A percentile compares a stretch with the other conserved stretches of the same genome.
Evolutionary conservation across 2,797 vertebrate genomes (phyloP).

Genomic region (Acanthopagrus latus): DNA sequence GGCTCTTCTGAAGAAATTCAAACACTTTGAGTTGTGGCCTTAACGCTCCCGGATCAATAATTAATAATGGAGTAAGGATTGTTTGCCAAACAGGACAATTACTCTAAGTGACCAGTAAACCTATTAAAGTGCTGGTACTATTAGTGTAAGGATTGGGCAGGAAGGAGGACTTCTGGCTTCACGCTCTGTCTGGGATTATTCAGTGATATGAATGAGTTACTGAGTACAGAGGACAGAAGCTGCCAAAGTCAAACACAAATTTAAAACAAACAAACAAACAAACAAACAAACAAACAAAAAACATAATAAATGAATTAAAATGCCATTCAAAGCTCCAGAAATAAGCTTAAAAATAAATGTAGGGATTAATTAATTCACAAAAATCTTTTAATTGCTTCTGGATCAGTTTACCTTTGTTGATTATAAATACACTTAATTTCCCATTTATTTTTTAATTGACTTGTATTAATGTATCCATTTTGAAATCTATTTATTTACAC

Average conservation of each 20-base stretch:
- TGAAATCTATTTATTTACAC: too few species aligned
- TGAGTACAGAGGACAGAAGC: neutral
- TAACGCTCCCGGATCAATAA: neutral
- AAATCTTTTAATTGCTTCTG: too few species aligned
- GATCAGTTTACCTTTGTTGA: too few species aligned
- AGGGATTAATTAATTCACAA: too few species aligned
- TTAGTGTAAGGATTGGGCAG: neutral
- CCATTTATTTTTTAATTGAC: too few species aligned
- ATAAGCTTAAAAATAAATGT: too few species aligned
- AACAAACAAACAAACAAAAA: too few species aligned
- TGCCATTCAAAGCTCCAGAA: too few species aligned
- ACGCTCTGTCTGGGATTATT: neutral
- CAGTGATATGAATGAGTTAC: neutral
- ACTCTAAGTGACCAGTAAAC: slow-evolving; percentile 12
- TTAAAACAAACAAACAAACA: too few species aligned
- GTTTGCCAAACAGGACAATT: neutral
- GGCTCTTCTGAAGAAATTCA: slow-evolving; percentile 3
- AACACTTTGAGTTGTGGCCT: neutral
- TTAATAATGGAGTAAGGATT: neutral
- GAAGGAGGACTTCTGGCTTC: neutral
- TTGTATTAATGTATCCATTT: too few species aligned
- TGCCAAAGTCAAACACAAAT: neutral
- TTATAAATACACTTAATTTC: too few species aligned
- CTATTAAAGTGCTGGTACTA: slow-evolving; percentile 22
- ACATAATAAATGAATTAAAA: too few species aligned